These are phyloP conservation scores for Lytechinus variegatus DNA, from an alignment of 35 echinoderm and acorn worm species.

Conservation along the genomic window DNA sequence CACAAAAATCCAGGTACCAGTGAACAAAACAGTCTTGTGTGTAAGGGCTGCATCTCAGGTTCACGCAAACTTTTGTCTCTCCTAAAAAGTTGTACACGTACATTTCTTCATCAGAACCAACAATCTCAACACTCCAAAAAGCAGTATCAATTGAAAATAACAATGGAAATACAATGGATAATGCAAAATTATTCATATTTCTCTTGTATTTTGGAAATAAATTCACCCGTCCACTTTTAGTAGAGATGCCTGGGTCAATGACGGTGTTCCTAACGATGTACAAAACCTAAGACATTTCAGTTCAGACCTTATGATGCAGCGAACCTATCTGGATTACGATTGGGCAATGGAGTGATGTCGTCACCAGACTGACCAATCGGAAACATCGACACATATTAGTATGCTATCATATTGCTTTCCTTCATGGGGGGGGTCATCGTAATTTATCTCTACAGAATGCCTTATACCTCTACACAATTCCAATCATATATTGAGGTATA, in stretches of 20 bases:
- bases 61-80: background rate
- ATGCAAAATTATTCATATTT: background rate
- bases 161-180: background rate
- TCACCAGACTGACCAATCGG: background rate
- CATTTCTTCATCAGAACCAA: background rate
- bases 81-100: background rate
- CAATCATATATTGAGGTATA: background rate
- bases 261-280: background rate
- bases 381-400: background rate
- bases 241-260: background rate
- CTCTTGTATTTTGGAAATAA: background rate
- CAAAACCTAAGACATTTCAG: background rate
- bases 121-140: background rate
- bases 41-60: background rate
- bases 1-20: background rate
- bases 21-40: background rate
- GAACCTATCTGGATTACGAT: background rate
- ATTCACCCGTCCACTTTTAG: background rate
- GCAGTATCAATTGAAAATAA: background rate
- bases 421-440: background rate
- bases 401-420: background rate
- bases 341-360: background rate
- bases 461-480: background rate
- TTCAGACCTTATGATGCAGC: background rate
- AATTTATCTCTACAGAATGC: background rate